Percentiles rank a stretch among this genome's conserved stretches.
Evolutionary conservation across 2,113 vertebrate genomes (phyloP).

Genomic region (Aplodontia rufa): DNA sequence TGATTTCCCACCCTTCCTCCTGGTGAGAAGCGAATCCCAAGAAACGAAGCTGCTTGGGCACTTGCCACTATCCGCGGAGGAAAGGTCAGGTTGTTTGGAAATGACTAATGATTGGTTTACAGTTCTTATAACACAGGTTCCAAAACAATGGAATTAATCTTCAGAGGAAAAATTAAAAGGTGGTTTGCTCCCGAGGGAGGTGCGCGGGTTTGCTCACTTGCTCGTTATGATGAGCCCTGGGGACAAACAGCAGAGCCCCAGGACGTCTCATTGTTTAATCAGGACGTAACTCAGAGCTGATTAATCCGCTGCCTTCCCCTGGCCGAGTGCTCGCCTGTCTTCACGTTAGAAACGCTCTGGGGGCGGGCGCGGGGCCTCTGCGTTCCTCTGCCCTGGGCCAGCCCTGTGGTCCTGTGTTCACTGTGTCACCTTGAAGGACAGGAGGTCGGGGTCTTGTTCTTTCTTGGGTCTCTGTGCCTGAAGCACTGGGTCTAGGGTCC

Average conservation of each 20-base stretch:
- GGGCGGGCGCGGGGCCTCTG: neutral
- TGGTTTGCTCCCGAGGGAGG: constrained; percentile 89
- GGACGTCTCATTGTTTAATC: constrained; percentile 89
- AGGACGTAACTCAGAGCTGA: constrained; percentile 86
- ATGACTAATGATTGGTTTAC: constrained; percentile 92
- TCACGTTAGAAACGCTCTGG: neutral
- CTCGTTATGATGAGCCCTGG: constrained; percentile 83
- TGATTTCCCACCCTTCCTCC: constrained; percentile 27
- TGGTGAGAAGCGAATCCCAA: constrained; percentile 51
- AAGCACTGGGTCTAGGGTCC: too few relatives aligned
- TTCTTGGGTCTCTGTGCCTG: accelerated
- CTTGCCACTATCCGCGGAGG: constrained; percentile 69
- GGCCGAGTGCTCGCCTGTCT: constrained; percentile 61
- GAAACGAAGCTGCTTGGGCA: constrained; percentile 75
- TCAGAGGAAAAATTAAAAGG: constrained; percentile 88
- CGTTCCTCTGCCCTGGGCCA: neutral
- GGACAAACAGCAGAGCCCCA: constrained; percentile 86
- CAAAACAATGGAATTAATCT: constrained; percentile 91
- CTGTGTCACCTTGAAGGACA: neutral
- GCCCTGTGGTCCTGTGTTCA: neutral
- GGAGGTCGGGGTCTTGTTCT: neutral
- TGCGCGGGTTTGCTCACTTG: constrained; percentile 73
- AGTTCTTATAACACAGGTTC: constrained; percentile 90
- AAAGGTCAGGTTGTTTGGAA: constrained; percentile 91
- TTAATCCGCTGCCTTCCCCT: constrained; percentile 82